Conservation (phyloP, 92 coral and sea anemone genomes). For the Epizoanthus illoricatus region DNA sequence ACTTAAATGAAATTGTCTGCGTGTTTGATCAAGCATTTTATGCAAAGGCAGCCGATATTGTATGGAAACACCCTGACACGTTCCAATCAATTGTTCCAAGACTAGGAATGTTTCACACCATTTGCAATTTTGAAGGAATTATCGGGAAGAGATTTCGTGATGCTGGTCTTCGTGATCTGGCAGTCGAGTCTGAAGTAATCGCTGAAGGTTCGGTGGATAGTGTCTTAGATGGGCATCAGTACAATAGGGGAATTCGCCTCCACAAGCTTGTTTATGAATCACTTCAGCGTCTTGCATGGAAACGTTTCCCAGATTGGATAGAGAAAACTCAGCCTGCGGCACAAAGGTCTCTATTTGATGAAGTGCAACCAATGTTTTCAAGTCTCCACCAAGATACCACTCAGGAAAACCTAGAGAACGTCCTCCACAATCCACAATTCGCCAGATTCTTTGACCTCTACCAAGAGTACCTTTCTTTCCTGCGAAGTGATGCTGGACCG, state of each 20-base stretch:
- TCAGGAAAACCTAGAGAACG: not conserved
- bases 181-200: conserved; percentile 28
- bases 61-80: conserved; percentile 14
- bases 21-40: conserved; percentile 42
- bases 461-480: conserved; percentile 29
- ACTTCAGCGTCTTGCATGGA: not conserved
- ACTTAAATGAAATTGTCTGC: conserved; percentile 8
- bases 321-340: conserved; percentile 2
- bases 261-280: conserved; percentile 43
- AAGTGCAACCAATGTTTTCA: conserved; percentile 8
- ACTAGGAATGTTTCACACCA: conserved; percentile 33
- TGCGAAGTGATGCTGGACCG: conserved; percentile 36
- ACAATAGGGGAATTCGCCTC: conserved; percentile 26
- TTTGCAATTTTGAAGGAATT: conserved; percentile 4
- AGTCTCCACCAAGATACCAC: conserved; percentile 13
- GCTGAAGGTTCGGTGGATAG: conserved; percentile 34
- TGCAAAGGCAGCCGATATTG: conserved; percentile 30
- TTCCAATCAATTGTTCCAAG: conserved; percentile 31
- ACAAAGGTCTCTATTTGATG: conserved; percentile 15
- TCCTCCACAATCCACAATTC: conserved; percentile 21
- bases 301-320: conserved; percentile 20
- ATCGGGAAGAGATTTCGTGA: conserved; percentile 38
- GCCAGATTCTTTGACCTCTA: conserved; percentile 29
- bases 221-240: conserved; percentile 19
- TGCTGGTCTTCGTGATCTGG: conserved; percentile 45